Conservation (phyloP, 2,888 invertebrate genomes). For the Xiphydria camelus region DNA sequence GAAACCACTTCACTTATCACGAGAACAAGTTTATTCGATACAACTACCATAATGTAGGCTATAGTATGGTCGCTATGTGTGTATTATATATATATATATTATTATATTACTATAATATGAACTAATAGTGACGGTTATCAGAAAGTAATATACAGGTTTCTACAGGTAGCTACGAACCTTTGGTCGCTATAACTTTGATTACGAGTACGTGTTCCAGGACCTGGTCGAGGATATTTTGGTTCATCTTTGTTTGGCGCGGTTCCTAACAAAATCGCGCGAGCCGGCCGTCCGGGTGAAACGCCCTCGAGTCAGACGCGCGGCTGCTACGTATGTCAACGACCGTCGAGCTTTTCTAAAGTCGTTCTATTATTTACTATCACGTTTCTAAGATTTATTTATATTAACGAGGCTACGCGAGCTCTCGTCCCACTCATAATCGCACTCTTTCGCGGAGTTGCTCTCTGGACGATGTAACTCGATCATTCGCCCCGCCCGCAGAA, state of each 20-base stretch:
- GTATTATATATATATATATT: slow-evolving; percentile 41
- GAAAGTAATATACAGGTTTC: slow-evolving; percentile 49
- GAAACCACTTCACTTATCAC: too few relatives aligned
- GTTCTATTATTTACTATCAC: slow-evolving; percentile 17
- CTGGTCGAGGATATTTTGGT: neutral
- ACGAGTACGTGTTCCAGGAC: slow-evolving; percentile 15
- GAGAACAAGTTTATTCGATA: slow-evolving; percentile 56
- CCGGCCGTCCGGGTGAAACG: too few relatives aligned
- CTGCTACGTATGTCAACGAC: too few relatives aligned
- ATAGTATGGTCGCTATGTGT: slow-evolving; percentile 39
- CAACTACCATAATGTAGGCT: slow-evolving; percentile 49
- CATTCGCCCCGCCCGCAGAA: too few relatives aligned
- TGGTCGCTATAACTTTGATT: slow-evolving; percentile 31
- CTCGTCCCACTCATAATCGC: neutral
- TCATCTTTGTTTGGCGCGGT: too few relatives aligned
- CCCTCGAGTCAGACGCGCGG: too few relatives aligned
- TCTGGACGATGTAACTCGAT: too few relatives aligned
- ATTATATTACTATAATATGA: slow-evolving; percentile 40
- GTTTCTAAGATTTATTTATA: slow-evolving; percentile 12
- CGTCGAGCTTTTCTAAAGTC: too few relatives aligned
- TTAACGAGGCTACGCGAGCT: slow-evolving; percentile 10
- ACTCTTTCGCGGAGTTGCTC: slow-evolving; percentile 10
- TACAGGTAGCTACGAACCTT: slow-evolving; percentile 42
- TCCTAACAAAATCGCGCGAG: too few relatives aligned
- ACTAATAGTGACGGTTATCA: slow-evolving; percentile 43